Evolutionary conservation across 2,113 vertebrate genomes (phyloP), one percentile per base, ranked within the genome.

Genomic region (Equus przewalskii): DNA sequence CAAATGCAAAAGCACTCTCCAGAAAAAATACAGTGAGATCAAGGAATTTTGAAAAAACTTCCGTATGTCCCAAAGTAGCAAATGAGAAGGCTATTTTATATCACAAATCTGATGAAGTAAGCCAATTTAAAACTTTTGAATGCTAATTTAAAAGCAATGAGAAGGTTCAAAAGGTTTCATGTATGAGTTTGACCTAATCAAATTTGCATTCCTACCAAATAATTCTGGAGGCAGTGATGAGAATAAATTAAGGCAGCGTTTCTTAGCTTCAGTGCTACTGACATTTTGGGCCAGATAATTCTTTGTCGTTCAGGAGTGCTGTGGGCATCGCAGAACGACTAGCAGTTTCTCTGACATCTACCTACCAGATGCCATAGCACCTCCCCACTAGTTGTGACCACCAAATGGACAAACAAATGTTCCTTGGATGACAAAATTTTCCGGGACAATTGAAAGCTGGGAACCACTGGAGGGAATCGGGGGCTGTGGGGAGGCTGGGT

Each of bases 401-500:
- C 46, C 1, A 72, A 86, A 65, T 89, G 6, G 24, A 51, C 26
- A 72, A 73, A 10, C 7, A 80, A 79, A 84, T 88, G 28, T 33
- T 15, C 6, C 18, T 58, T 76, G 6, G 11, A 33, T 70, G 30
- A 51, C 46, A 81, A 85, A 76, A 81, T 33, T 78, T 13, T 3
- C 19, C 7, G 15, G 51, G 51, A 54, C 51, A 54, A 54, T 54
- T 54, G 13, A 54, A 22, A 58, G 1, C 24, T 18, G 4, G 8
- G 22, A 76, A n/a, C 14, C 18, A 89, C 21, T 51, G 28, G 28
- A 86, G 36, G 6, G 11, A 94, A 76, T 30, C 19, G 36, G 62
- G 1, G 13, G 2, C 6, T 15, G 8, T 62, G 11, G 5, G 16
- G 1, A 92, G 0, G 4, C 3, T 62, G n/a, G 54, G 21, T 26